These are phyloP conservation scores for Megastigmus dorsalis DNA, from an alignment of 2,888 invertebrate genomes.

Conservation along the genomic window DNA sequence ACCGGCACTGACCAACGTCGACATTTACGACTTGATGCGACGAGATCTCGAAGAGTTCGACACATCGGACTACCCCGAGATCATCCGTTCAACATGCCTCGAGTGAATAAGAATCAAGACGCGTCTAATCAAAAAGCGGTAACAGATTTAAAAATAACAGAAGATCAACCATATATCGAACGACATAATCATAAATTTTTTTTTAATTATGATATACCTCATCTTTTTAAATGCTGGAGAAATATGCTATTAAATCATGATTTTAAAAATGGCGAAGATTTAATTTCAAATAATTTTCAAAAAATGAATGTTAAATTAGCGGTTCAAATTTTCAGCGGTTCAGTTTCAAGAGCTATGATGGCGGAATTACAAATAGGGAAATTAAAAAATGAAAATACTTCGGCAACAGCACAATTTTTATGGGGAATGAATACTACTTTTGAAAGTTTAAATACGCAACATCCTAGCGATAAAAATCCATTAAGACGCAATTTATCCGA, in stretches of 20 bases:
- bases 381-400: background rate
- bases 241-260: conserved; percentile 8
- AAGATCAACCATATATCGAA: background rate
- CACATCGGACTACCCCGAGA: too few species aligned
- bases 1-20: too few species aligned
- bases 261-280: background rate
- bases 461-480: background rate
- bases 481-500: background rate
- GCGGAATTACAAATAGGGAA: background rate
- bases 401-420: background rate
- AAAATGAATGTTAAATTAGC: background rate
- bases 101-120: too few species aligned
- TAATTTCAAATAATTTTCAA: background rate
- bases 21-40: too few species aligned
- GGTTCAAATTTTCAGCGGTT: background rate
- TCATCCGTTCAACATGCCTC: too few species aligned
- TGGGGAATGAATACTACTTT: background rate
- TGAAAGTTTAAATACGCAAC: background rate
- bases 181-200: background rate
- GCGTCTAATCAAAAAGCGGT: background rate
- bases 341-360: background rate
- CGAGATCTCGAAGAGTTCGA: too few species aligned
- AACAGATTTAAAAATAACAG: background rate
- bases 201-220: background rate
- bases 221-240: conserved; percentile 15